Evolutionary conservation across 2,113 vertebrate genomes (phyloP).

Genomic region (Tylochromis polylepis): DNA sequence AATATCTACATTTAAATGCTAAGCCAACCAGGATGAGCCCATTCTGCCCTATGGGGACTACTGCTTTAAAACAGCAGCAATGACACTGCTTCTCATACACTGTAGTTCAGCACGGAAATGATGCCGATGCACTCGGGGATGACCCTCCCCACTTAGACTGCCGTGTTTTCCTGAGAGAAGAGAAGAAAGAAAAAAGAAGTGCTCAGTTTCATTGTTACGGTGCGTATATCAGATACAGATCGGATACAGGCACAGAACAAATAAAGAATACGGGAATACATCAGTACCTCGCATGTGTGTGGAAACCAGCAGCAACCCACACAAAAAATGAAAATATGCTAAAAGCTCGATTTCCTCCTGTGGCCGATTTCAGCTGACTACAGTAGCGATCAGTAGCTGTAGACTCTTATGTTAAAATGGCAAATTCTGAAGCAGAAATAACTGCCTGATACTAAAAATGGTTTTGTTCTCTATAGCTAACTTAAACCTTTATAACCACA

Average conservation of each 20-base stretch:
- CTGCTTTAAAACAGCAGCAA: neutral
- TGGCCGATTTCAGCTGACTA: neutral
- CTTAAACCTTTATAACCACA: neutral
- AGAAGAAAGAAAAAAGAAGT: neutral
- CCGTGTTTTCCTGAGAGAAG: neutral
- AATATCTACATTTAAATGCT: constrained; percentile 24
- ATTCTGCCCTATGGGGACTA: neutral
- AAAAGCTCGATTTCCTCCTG: rapidly evolving
- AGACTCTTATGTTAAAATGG: rapidly evolving
- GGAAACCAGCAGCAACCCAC: neutral
- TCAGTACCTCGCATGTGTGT: rapidly evolving
- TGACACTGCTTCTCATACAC: neutral
- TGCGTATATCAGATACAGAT: neutral
- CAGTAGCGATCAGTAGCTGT: rapidly evolving
- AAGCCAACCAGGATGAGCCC: constrained; percentile 1
- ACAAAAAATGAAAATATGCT: neutral
- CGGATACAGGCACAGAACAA: neutral
- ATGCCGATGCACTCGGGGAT: neutral
- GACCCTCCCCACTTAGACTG: neutral
- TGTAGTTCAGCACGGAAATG: neutral
- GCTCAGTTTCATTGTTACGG: neutral
- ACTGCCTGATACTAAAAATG: neutral
- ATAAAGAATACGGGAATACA: neutral
- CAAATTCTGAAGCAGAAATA: neutral
- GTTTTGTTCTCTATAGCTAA: neutral